Conservation (phyloP, 2,113 vertebrate species). For the Gavia stellata region DNA sequence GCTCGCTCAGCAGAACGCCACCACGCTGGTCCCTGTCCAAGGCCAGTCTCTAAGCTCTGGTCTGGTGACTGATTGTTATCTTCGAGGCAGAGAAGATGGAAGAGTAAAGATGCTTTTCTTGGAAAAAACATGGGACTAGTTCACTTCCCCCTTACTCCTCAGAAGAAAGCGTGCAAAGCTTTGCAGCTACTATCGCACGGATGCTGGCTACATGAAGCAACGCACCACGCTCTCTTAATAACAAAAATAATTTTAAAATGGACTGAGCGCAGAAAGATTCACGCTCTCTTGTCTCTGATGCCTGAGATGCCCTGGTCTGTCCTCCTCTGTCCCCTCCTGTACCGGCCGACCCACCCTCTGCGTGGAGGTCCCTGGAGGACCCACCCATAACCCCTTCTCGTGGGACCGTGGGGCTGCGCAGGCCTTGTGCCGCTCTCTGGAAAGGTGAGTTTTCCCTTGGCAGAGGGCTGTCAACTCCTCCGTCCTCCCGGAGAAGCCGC, state of each 20-base stretch:
- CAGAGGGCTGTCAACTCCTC: background rate
- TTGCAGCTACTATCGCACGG: no score
- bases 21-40: background rate
- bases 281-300: background rate
- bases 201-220: background rate
- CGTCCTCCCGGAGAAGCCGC: fast-evolving
- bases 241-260: background rate
- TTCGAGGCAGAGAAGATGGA: background rate
- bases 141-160: background rate
- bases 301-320: background rate
- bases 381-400: background rate
- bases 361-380: background rate
- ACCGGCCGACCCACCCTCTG: background rate
- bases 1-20: background rate
- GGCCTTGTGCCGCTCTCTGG: background rate
- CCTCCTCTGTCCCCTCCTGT: background rate
- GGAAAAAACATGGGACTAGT: background rate
- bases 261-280: background rate
- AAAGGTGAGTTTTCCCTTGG: background rate
- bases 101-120: background rate
- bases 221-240: no score
- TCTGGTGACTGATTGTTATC: no score
- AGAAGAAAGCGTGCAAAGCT: background rate
- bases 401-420: background rate
- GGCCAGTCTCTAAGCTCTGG: background rate